Evolutionary conservation across 2,113 vertebrate genomes (phyloP), one percentile per base, ranked within the genome.

Genomic region (Megalops atlanticus): DNA sequence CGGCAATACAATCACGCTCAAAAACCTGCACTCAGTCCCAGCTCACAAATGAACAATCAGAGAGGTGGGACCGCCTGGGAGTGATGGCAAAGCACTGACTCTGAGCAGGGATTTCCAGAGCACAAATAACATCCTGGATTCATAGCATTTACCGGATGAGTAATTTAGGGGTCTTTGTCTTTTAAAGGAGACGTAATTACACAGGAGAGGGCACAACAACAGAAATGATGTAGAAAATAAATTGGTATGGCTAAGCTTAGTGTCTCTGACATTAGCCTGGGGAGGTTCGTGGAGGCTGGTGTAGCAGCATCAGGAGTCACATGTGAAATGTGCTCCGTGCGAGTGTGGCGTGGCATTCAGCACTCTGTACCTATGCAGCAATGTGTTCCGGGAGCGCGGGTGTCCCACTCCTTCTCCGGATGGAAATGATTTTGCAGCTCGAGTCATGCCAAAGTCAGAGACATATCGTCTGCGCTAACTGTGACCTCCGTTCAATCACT

Each of bases 151-250:
- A 68, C 39, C 31, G 58, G 77, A 41, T 78, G 54, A 68, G 58
- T 78, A 40, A 69, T 68, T 78, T 69, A 69, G 39, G 58, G 41
- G 54, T 41, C 39, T 64, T 77, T 45, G 77, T 78, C 58, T 68
- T 78, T 43, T 78, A 33, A 78, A 58, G n/a, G n/a, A 39, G 49
- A 64, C 39, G 49, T 78, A 69, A 78, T 78, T 69, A 69, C 77
- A 78, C n/a, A 15, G 40, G 38, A 43, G 58, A 69, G 38, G 77
- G 39, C 38, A 43, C 33, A 27, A 33, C 54, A 78, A 43, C 33
- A 10, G 36, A 31, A 31, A 33, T 18, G 12, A 69, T 43, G 49
- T n/a, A 36, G 39, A 40, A 69, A 69, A 64, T 64, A 64, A 64
- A 40, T 64, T 77, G 49, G 36, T 33, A 77, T 3, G 52, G 35